Evolutionary conservation across 2,888 invertebrate genomes (phyloP), one percentile per base, ranked within the genome.

Genomic region (Lasius platythorax): DNA sequence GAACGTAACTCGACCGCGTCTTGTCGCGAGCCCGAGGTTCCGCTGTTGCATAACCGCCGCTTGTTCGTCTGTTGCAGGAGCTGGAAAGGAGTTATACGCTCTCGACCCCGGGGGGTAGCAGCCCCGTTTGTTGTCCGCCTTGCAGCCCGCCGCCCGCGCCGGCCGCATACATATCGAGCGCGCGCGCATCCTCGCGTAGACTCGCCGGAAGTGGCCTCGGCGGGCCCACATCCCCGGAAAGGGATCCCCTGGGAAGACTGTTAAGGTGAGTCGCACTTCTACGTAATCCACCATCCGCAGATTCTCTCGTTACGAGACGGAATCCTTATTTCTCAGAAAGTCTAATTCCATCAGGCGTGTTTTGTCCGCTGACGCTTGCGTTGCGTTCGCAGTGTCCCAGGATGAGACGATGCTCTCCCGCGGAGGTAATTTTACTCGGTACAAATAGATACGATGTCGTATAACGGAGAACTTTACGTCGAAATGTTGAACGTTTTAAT

Each of bases 101-200:
- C 66, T 94, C 94, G 87, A 93, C 93, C 43, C 94, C 94, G 12
- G 94, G 94, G 63, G 93, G 92, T 73, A 92, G 92, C 73, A 94
- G 94, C 84, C 93, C 94, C 18, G 92, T 93, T 76, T 93, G 93
- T 84, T 93, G 92, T 87, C 94, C 94, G 84, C 94, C 94, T 5
- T 94, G 94, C 89, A 94, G 94, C 88, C 94, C 94, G 58, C 94
- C 94, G 23, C 94, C 94, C 46, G 93, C 94, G 5, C 94, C 94
- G 40, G 94, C 94, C 33, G 94, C 94, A 84, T 94, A 94, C 92
- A 94, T 94, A 92, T 94, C 94, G 85, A 94, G 94, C 85, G 93
- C 94, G 66, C 91, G 94, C 82, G 94, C 94, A 18, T 94, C 94
- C 46, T 94, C 94, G 30, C 91, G 94, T 58, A 91, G 93, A 82